Percentiles rank a stretch among this genome's conserved stretches.
These are phyloP conservation scores for Noctua janthe DNA, from an alignment of 2,888 invertebrate species.

Conservation along the genomic window DNA sequence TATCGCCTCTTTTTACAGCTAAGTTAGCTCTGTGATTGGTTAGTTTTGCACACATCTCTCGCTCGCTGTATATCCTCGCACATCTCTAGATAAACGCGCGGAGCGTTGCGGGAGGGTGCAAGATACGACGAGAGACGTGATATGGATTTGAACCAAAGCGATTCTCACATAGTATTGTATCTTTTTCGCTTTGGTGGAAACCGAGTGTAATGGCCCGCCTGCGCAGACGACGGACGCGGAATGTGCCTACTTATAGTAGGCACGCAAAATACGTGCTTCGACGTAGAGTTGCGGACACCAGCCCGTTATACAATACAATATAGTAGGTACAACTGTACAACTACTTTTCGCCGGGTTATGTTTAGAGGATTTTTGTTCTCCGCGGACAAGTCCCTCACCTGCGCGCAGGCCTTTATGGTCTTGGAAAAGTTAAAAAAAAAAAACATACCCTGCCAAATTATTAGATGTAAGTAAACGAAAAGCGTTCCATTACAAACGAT, in stretches of 20 bases:
- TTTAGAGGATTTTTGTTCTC: not conserved
- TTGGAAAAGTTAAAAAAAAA: not conserved
- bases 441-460: not conserved
- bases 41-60: not conserved
- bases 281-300: too few relatives aligned
- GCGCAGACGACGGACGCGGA: not conserved
- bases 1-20: not conserved
- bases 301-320: too few relatives aligned
- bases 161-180: not conserved
- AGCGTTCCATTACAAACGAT: constrained; percentile 20
- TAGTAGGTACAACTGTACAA: not conserved
- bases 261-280: too few relatives aligned
- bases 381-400: not conserved
- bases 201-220: not conserved
- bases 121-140: not conserved
- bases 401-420: not conserved
- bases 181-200: not conserved
- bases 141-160: not conserved
- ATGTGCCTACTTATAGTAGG: too few relatives aligned
- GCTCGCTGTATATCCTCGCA: not conserved
- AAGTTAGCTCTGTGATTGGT: not conserved
- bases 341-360: not conserved
- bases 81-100: not conserved
- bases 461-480: not conserved
- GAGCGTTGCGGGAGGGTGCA: not conserved